These are phyloP conservation scores for Hydriomena furcata DNA, from an alignment of 2,888 invertebrate genomes.

Conservation along the genomic window DNA sequence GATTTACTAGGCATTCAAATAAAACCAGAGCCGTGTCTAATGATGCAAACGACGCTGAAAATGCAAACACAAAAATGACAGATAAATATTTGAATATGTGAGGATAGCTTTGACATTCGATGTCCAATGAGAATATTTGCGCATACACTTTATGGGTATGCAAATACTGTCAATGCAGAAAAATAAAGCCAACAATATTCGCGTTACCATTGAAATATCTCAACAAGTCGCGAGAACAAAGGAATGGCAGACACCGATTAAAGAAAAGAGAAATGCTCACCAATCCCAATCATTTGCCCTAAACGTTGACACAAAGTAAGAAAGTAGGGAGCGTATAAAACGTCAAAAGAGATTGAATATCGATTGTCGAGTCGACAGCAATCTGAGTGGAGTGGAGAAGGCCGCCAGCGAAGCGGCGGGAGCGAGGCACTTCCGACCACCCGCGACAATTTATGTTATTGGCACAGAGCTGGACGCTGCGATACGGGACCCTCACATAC, in stretches of 20 bases:
- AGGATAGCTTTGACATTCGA: conserved; percentile 27
- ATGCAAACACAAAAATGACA: conserved; percentile 19
- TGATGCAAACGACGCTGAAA: conserved; percentile 16
- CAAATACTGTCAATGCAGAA: conserved; percentile 16
- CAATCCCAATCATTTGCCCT: conserved; percentile 68
- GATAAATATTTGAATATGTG: conserved; percentile 22
- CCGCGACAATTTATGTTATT: conserved; percentile 82
- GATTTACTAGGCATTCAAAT: conserved; percentile 3
- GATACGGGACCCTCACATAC: conserved; percentile 76
- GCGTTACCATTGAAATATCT: conserved; percentile 14
- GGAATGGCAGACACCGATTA: conserved; percentile 55
- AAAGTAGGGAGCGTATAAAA: conserved; percentile 75
- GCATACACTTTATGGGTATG: conserved; percentile 20
- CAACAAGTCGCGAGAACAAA: conserved; percentile 42
- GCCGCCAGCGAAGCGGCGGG: conserved; percentile 33
- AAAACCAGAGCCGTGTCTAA: conserved; percentile 29
- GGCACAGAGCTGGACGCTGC: conserved; percentile 68
- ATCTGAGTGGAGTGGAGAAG: conserved; percentile 49
- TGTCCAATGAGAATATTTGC: conserved; percentile 26
- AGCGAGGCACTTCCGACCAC: conserved; percentile 65
- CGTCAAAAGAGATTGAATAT: conserved; percentile 83
- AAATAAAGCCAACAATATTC: conserved; percentile 23
- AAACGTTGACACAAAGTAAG: conserved; percentile 76
- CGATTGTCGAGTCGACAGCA: conserved; percentile 79
- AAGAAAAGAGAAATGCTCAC: conserved; percentile 56